Evolutionary conservation across 2,113 vertebrate genomes (phyloP), one percentile per base, ranked within the genome.

Genomic region (Pachycephala philippinensis): DNA sequence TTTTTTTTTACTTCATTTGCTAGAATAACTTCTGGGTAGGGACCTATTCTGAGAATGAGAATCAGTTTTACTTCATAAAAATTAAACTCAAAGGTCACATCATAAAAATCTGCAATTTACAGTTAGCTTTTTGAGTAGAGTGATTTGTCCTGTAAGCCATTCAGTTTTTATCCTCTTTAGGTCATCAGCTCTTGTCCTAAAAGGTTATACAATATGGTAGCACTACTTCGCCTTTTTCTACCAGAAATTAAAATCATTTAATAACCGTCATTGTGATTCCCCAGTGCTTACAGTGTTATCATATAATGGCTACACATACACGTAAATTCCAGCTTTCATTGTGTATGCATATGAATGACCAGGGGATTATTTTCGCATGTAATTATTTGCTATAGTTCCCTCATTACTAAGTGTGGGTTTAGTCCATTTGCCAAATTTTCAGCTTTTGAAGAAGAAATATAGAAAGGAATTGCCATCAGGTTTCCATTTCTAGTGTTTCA

Each of bases 401-500:
- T 89, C 85, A 93, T 95, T 94, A 93, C 72, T 81, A 92, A 92
- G 52, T 2, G 2, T 71, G 68, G 60, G 40, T 94, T 95, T 77
- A 84, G 71, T 92, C 79, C 70, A 81, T 93, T 92, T 97, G 79
- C 68, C 95, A 90, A 40, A 71, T 94, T 92, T 94, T 91, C 60
- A 81, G 44, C 85, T 86, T 96, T 84, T 90, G 92, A 86, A 93
- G 66, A 93, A 85, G 82, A 94, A 96, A 70, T 56, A 49, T 7
- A 86, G 44, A 37, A 84, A 92, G 52, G 47, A 93, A 49, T 75
- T 84, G 49, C 88, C 93, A 96, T 96, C 95, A 91, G 92, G 79
- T 96, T 96, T 84, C 87, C 84, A 96, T 95, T 96, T 94, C 85
- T 78, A 75, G 64, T 78, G 64, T 91, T 95, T 95, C 82, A 37